Base-by-base conservation (phyloP, 2,797 vertebrate species). In the Salarias fasciatus region DNA sequence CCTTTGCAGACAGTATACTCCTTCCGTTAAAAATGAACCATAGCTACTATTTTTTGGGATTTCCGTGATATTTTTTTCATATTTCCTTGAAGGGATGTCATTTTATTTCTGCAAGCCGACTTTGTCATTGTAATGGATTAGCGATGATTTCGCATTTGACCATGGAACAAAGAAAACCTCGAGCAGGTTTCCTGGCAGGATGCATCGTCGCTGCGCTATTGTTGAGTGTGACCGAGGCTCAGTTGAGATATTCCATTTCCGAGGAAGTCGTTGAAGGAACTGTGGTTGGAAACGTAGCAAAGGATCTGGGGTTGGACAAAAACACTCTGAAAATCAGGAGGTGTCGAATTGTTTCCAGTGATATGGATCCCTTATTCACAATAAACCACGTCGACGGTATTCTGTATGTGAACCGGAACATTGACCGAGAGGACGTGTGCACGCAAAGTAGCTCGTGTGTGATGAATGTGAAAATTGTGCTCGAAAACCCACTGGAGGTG, bases 351-450 rank as follows among this genome's bases (percentile, higher is more conserved):
- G 83, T 88, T 33, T 89, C 92, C 12, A 77, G 79, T 12, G 65
- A 12, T 8, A 50, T 53, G 2, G 69, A 79, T n/a, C 69, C 82
- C 0, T 81, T 89, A 41, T 92, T 95, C 36, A 86, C 86, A 59
- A 83, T 94, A 18, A 91, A 93, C 43, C 80, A 89, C 18, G 87
- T 91, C 49, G 93, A 92, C 42, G 93, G 94, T 8, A 66, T 89
- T 56, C 63, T 94, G 55, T 92, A 92, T 52, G 92, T 92, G 38
- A 83, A 72, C 53, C 56, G 83, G 12, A 85, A 83, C n/a, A 86
- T 94, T 4, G 92, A 94, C 73, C 83, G 93, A 36, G 93, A 94
- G 51, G 85, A 65, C 51, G 77, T 93, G 18, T 94, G 93, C 30
- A 80, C 59, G 1, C 68, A 49, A 1, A 91, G 29, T 12, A n/a